phyloP scores from a whole-genome alignment of 1,140 invertebrate genomes.

The Trichonephila clavata region DNA sequence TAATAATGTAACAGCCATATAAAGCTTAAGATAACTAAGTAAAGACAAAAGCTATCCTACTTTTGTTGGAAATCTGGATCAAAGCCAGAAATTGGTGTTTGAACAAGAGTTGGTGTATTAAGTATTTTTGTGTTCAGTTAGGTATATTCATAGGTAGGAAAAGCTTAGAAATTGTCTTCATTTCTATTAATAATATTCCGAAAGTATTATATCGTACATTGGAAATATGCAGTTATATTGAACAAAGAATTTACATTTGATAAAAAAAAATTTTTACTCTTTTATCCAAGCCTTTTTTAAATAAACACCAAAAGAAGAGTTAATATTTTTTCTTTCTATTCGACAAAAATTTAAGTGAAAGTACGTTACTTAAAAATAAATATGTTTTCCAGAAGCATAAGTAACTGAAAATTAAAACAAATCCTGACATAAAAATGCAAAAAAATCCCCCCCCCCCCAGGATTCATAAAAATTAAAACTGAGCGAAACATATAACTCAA shows the following conservation, averaged over 20 bases:
- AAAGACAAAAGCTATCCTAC: not conserved
- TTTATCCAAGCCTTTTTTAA: too few species aligned
- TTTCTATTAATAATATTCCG: not conserved
- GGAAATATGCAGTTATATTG: not conserved
- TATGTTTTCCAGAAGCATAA: too few species aligned
- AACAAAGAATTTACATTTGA: not conserved
- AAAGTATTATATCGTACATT: not conserved
- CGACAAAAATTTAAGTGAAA: too few species aligned
- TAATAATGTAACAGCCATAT: constrained; percentile 41
- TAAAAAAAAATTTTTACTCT: not conserved
- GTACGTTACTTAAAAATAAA: too few species aligned
- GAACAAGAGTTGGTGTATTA: constrained; percentile 17
- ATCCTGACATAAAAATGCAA: too few species aligned
- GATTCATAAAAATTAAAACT: too few species aligned
- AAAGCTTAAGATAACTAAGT: constrained; percentile 24
- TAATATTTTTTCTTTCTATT: too few species aligned
- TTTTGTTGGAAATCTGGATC: constrained; percentile 17
- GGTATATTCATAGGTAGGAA: constrained; percentile 7
- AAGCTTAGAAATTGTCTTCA: not conserved
- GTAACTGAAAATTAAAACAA: too few species aligned
- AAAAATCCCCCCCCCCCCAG: too few species aligned
- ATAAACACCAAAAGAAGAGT: too few species aligned
- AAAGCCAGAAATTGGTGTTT: constrained; percentile 15
- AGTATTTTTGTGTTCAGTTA: not conserved
- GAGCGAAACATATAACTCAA: too few species aligned